Evolutionary conservation across 2,113 vertebrate genomes (phyloP).

Genomic region (Scomber scombrus): DNA sequence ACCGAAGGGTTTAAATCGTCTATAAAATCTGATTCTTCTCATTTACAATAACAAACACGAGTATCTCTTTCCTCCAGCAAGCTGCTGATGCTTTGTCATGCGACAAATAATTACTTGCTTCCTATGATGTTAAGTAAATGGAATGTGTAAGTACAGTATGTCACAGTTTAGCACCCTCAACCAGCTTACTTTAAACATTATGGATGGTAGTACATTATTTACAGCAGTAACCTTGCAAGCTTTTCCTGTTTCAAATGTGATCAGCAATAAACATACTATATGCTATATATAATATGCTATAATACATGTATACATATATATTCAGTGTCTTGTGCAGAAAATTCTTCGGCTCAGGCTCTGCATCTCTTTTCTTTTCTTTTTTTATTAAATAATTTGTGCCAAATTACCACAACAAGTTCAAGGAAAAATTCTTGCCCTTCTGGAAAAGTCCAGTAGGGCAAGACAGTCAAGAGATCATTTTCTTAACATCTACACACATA

Average conservation of each 20-base stretch:
- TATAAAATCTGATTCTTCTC: slow-evolving; percentile 80
- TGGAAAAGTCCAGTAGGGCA: too few species aligned
- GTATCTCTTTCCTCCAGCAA: slow-evolving; percentile 44
- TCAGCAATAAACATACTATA: background rate
- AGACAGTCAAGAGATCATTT: too few species aligned
- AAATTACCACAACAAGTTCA: background rate
- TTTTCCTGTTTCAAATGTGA: background rate
- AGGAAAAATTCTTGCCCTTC: background rate
- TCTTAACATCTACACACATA: too few species aligned
- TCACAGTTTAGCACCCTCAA: slow-evolving; percentile 1
- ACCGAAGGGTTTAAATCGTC: slow-evolving; percentile 79
- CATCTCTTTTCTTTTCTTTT: background rate
- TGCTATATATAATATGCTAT: too few species aligned
- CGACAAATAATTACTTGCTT: slow-evolving; percentile 41
- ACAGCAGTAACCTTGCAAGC: background rate
- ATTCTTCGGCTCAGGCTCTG: too few species aligned
- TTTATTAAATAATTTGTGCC: background rate
- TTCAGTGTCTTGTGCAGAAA: background rate
- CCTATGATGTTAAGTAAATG: slow-evolving; percentile 31
- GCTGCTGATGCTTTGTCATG: slow-evolving; percentile 33
- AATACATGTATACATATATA: too few species aligned
- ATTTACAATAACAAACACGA: slow-evolving; percentile 70
- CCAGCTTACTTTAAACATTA: background rate
- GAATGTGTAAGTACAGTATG: slow-evolving; percentile 15
- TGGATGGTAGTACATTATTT: background rate